Conservation (phyloP, 2,113 vertebrate species). For the Crypturellus undulatus region DNA sequence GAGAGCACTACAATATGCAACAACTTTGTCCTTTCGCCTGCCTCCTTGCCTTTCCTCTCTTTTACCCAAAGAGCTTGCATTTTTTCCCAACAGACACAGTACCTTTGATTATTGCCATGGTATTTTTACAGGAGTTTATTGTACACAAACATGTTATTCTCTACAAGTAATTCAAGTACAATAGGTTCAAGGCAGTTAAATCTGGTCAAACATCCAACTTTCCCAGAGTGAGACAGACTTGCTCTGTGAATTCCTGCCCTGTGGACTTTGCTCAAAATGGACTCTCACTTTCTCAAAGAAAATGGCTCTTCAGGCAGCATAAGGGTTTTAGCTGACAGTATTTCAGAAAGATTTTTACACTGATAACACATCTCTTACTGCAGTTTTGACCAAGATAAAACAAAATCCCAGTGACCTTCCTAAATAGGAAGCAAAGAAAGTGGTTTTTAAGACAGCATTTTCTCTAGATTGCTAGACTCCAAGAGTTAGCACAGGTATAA, state of each 20-base stretch:
- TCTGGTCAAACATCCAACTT: neutral
- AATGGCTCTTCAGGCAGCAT: neutral
- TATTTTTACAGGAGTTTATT: constrained; percentile 2
- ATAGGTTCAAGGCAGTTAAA: neutral
- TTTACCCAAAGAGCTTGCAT: neutral
- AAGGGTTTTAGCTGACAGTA: neutral
- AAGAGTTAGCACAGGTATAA: neutral
- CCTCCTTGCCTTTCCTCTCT: neutral
- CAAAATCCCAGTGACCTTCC: neutral
- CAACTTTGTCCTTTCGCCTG: constrained; percentile 1
- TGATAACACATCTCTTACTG: neutral
- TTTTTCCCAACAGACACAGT: neutral
- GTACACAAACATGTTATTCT: constrained; percentile 15
- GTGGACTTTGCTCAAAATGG: neutral
- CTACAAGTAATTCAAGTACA: constrained; percentile 16
- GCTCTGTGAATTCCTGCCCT: neutral
- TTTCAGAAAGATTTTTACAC: neutral
- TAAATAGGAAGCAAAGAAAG: neutral
- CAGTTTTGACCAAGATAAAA: neutral
- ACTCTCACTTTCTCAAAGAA: neutral
- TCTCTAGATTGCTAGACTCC: constrained; percentile 9
- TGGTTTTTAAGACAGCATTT: neutral
- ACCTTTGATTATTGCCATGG: constrained; percentile 16
- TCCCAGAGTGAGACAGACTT: neutral
- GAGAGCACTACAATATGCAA: neutral